Evolutionary conservation across 1,140 invertebrate species (phyloP), one percentile per base, ranked within the genome.

Genomic region (Drosophila rufa): DNA sequence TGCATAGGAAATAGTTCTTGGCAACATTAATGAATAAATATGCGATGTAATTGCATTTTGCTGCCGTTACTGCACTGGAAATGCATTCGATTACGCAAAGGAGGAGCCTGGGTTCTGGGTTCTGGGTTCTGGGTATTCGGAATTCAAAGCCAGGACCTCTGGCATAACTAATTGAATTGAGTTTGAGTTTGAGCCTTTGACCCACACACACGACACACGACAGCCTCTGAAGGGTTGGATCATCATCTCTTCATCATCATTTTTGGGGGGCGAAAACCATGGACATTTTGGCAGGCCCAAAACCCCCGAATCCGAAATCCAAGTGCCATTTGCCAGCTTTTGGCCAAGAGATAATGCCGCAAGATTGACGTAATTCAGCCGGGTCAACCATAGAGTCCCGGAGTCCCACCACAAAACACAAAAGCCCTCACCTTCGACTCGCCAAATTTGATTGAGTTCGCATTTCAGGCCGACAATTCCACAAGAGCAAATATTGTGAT

Each of bases 321-420:
- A 22, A 64, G 61, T 64, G 36, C 61, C 36, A 43, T 15, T 55
- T 38, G 61, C 38, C 61, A 45, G 61, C 46, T 36, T 69, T 25
- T 17, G 46, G 27, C 62, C 45, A 43, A 43, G n/a, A 48, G 68
- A 74, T 74, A 74, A 74, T 74, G 55, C 68, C 70, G 25, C 55
- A 73, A 43, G 67, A 73, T 74, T 74, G 70, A 74, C 70, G 70
- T 74, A 74, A 74, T 74, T 73, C 70, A 42, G 67, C 38, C 19
- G 56, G 70, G 67, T 74, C 68, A 73, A 38, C 46, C 46, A 68
- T 62, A 62, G 58, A 68, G 61, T 38, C 27, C 58, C 33, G 33
- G 33, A 33, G 33, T 33, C 8, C 33, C 33, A 36, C 33, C 27
- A 19, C 70, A 74, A 73, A 56, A n/a, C 53, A 73, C 69, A 74